Conservation (phyloP, 2,888 invertebrate species). For the Galerucella pusilla region DNA sequence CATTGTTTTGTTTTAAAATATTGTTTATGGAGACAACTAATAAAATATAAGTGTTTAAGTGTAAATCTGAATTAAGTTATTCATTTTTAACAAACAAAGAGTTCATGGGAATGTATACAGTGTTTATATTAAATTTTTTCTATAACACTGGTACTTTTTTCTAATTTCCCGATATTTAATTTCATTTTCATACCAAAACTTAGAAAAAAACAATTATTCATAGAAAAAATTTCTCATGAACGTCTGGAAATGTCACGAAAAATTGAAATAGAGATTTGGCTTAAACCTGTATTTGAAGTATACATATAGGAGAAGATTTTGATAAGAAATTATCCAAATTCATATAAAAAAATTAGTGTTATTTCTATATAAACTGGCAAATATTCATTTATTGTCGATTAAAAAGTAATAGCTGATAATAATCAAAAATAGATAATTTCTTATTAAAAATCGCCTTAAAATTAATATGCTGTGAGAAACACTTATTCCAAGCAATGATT, state of each 20-base stretch:
- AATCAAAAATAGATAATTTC: not conserved
- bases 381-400: not conserved
- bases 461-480: slow-evolving; percentile 22
- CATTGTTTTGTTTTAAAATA: slow-evolving; percentile 66
- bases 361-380: not conserved
- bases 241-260: not conserved
- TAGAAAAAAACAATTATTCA: not conserved
- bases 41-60: slow-evolving; percentile 52
- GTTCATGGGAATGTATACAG: not conserved
- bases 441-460: slow-evolving; percentile 13
- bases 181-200: no score
- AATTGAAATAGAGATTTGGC: slow-evolving; percentile 32
- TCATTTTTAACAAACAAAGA: slow-evolving; percentile 36
- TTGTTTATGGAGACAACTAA: slow-evolving; percentile 62
- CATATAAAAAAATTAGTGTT: not conserved
- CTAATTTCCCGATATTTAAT: no score
- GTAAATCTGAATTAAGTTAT: slow-evolving; percentile 48
- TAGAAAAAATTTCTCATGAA: not conserved
- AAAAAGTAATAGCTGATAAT: not conserved
- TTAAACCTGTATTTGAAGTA: slow-evolving; percentile 25
- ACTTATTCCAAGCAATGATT: slow-evolving; percentile 22
- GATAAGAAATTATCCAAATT: not conserved
- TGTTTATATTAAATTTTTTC: no score
- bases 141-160: no score
- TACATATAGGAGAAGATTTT: not conserved